Evolutionary conservation across 2,888 invertebrate genomes (phyloP).

Genomic region (Epsilonema sp.): DNA sequence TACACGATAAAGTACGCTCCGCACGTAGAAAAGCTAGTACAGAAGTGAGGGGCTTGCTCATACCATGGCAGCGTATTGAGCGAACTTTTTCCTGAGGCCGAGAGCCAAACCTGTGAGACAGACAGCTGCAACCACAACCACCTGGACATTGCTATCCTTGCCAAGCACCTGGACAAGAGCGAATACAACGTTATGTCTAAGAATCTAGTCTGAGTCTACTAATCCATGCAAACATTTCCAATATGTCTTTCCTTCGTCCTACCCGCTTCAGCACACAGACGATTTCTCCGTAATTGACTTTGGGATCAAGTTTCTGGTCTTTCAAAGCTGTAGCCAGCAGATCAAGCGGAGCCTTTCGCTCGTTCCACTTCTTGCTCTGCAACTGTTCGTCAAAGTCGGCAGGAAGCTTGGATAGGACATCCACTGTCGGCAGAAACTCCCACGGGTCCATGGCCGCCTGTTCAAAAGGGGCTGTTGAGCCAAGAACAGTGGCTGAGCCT

Average conservation of each 20-base stretch:
- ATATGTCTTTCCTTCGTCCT: too few relatives aligned
- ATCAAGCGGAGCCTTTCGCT: constrained; percentile 76
- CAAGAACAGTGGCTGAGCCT: too few relatives aligned
- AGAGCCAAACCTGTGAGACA: constrained; percentile 58
- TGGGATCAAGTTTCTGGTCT: constrained; percentile 56
- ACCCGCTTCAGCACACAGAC: constrained; percentile 69
- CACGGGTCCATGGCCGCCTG: too few relatives aligned
- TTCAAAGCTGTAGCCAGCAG: constrained; percentile 53
- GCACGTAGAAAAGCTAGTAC: too few relatives aligned
- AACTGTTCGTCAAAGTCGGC: constrained; percentile 84
- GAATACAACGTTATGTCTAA: too few relatives aligned
- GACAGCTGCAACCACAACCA: constrained; percentile 66
- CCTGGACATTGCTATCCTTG: constrained; percentile 84
- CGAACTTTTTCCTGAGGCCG: constrained; percentile 64
- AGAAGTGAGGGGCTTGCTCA: too few relatives aligned
- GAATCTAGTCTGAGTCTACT: too few relatives aligned
- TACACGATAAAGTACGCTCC: too few relatives aligned
- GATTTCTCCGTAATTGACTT: constrained; percentile 75
- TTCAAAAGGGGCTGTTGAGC: too few relatives aligned
- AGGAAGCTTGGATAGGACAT: constrained; percentile 72
- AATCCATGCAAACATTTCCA: too few relatives aligned
- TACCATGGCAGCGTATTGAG: too few relatives aligned
- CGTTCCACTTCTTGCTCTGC: constrained; percentile 93
- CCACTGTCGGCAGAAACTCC: constrained; percentile 72
- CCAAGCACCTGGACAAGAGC: too few relatives aligned